Evolutionary conservation across 2,888 invertebrate genomes (phyloP), one percentile per base, ranked within the genome.

Genomic region (Odontocolon sp.): DNA sequence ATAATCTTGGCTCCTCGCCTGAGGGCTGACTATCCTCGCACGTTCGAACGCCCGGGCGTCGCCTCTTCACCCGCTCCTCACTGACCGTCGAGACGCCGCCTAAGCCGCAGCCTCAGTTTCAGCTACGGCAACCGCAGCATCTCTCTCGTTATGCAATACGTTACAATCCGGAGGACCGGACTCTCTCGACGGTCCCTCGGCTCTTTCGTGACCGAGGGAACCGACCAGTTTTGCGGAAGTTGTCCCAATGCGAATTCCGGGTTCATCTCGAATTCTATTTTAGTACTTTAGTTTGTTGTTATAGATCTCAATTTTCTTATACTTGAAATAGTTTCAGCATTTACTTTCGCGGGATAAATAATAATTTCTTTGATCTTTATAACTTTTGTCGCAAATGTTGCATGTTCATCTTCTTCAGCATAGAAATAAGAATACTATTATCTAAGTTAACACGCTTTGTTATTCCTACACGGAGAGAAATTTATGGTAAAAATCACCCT

Each of bases 141-240:
- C 63, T 18, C 28, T 42, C 69, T 82, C 81, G 83, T 86, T 86
- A 86, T 85, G 86, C 83, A 86, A 86, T 80, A 68, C 56, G 68
- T 54, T 18, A 45, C 68, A 18, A 45, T 14, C 47, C 33, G 64
- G 57, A 71, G 77, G 31, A 26, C 64, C 38, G 56, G 69, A 68
- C 81, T 78, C 82, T 82, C 81, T 82, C 82, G 82, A 63, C 57
- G 38, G 42, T 71, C 42, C 9, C 40, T 68, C 57, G 45, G 57
- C 47, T 9, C 28, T 11, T 16, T 14, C 6, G 11, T n/a, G 18
- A 38, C 21, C n/a, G 36, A 2, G 16, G 21, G 31, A 36, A 9
- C 36, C 63, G 33, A 52, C 54, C 70, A 70, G 54, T 71, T 79
- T 68, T 70, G 52, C 79, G 77, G 76, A 79, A 79, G 79, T 76